Conservation (phyloP, 2,888 invertebrate genomes). For the Cyaniris semiargus region DNA sequence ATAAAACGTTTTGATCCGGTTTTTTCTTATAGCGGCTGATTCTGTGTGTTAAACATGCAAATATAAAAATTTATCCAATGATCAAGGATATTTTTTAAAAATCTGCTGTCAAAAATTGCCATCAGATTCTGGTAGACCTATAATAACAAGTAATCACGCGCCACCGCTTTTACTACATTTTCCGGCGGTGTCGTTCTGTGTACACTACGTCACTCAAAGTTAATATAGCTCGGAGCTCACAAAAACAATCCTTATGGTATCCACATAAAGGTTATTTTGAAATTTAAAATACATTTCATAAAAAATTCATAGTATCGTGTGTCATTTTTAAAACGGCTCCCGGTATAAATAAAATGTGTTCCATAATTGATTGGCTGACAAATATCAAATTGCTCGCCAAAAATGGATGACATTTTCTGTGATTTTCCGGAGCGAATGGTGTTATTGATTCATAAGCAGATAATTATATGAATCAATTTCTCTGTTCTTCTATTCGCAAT, state of each 20-base stretch:
- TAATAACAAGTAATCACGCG: background rate
- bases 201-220: background rate
- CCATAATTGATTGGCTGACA: background rate
- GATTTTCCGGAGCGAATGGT: background rate
- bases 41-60: too few species aligned
- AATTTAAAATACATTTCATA: background rate
- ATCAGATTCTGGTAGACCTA: too few species aligned
- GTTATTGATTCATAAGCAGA: too few species aligned
- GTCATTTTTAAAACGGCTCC: background rate
- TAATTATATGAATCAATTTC: too few species aligned
- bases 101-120: too few species aligned
- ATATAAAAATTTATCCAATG: too few species aligned
- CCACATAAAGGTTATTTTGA: background rate
- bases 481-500: too few species aligned
- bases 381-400: background rate
- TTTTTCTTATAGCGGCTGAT: too few species aligned
- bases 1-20: too few species aligned
- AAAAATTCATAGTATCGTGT: background rate
- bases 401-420: background rate
- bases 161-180: background rate
- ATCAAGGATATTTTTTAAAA: too few species aligned
- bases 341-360: background rate
- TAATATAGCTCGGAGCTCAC: background rate
- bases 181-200: background rate
- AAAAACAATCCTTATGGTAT: background rate